Conservation (phyloP, 1,140 invertebrate genomes). For the Cephus cinctus region DNA sequence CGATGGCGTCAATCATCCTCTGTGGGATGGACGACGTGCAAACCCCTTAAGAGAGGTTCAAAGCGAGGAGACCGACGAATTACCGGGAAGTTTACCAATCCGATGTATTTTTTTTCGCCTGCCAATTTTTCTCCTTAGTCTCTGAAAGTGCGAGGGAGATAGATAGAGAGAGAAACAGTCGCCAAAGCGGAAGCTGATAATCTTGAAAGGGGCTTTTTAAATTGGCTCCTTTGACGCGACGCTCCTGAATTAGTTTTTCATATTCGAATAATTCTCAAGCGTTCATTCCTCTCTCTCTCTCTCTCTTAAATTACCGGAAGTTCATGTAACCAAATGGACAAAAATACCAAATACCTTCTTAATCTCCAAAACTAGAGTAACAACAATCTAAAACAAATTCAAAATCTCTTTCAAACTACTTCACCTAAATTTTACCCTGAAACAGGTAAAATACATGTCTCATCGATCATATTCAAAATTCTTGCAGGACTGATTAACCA, state of each 20-base stretch:
- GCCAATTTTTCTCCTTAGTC: slow-evolving; percentile 29
- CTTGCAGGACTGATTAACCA: too few relatives aligned
- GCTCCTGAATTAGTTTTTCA: slow-evolving; percentile 52
- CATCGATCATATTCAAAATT: too few relatives aligned
- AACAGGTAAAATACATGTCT: too few relatives aligned
- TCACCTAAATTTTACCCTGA: neutral
- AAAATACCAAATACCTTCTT: neutral
- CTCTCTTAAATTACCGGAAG: neutral
- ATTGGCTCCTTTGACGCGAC: slow-evolving; percentile 54
- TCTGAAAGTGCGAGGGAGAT: too few relatives aligned
- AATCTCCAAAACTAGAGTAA: neutral
- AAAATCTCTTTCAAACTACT: too few relatives aligned
- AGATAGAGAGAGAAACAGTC: slow-evolving; percentile 12
- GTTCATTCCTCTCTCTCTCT: slow-evolving; percentile 12
- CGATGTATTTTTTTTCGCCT: slow-evolving; percentile 19
- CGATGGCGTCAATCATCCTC: too few relatives aligned
- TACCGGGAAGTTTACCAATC: slow-evolving; percentile 51
- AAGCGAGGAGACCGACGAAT: slow-evolving; percentile 42
- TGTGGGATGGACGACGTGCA: too few relatives aligned
- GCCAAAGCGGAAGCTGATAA: slow-evolving; percentile 40
- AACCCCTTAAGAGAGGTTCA: slow-evolving; percentile 41
- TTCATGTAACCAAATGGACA: neutral
- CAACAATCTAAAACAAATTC: too few relatives aligned
- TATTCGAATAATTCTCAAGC: slow-evolving; percentile 53
- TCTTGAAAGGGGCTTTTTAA: slow-evolving; percentile 56